A percentile compares a stretch with the other conserved stretches of the same genome.
Evolutionary conservation across 1,140 invertebrate species (phyloP).

Genomic region (Lepidurus apus): DNA sequence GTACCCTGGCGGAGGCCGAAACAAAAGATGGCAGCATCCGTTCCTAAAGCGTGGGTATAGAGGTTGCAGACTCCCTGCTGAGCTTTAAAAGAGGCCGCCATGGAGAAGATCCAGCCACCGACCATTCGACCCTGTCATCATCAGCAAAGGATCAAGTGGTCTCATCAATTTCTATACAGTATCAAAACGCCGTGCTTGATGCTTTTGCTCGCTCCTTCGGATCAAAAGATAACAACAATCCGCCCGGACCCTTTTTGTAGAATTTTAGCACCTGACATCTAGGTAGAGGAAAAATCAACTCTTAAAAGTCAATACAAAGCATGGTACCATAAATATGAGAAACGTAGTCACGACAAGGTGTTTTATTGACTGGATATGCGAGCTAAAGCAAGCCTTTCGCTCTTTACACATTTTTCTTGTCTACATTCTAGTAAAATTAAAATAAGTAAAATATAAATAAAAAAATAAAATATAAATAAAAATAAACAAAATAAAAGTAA

Average conservation of each 20-base stretch:
- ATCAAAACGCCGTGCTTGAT: slow-evolving; percentile 22
- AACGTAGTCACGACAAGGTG: too few species aligned
- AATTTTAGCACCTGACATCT: background rate
- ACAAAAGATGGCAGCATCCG: slow-evolving; percentile 7
- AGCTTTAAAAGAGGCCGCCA: slow-evolving; percentile 15
- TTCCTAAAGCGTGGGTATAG: slow-evolving; percentile 4
- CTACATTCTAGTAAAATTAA: too few species aligned
- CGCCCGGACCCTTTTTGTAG: background rate
- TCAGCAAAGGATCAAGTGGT: slow-evolving; percentile 21
- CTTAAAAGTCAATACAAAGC: too few species aligned
- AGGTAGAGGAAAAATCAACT: background rate
- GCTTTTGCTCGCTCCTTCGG: background rate
- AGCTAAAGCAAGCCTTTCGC: too few species aligned
- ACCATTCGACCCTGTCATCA: slow-evolving; percentile 9
- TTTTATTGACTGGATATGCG: too few species aligned
- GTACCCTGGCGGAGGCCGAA: background rate
- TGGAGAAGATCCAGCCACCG: slow-evolving; percentile 1
- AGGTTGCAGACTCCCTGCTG: slow-evolving; percentile 7
- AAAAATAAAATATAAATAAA: too few species aligned
- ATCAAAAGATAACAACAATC: background rate
- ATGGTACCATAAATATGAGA: too few species aligned
- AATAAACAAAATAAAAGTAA: too few species aligned
- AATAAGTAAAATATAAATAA: too few species aligned
- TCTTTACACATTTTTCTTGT: too few species aligned
- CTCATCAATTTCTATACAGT: background rate